Evolutionary conservation across 2,113 vertebrate species (phyloP), one percentile per base, ranked within the genome.

Genomic region (Fulica atra): DNA sequence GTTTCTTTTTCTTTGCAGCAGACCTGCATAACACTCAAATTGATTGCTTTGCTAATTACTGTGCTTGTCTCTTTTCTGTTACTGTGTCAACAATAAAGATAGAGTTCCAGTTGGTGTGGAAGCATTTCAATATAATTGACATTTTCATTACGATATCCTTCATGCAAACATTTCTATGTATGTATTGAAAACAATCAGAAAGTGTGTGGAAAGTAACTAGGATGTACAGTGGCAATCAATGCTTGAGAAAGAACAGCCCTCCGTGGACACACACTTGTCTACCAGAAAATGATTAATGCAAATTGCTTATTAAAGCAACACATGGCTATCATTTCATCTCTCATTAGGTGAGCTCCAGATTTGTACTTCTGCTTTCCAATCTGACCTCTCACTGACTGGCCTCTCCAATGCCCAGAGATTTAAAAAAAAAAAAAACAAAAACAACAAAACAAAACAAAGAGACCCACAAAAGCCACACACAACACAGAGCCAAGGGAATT

Each of bases 21-120:
- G 66, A 95, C 74, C 57, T 92, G 24, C 74, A 50, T 70, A 71
- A 51, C 8, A 15, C 50, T 38, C 40, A 46, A 88, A 95, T 89
- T 10, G 3, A 95, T 85, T 88, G 44, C 31, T 95, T 85, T 76
- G 85, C 85, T 96, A 94, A 97, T 96, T 93, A 91, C 83, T n/a
- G 53, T 40, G 38, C 50, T 89, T 76, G 18, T 38, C 46, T 93
- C 36, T 92, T 77, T 93, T 93, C 69, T 93, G 24, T 94, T 93
- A 63, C 69, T 42, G 35, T 65, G 74, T 89, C 92, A 88, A 56
- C 94, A 95, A 64, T 23, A 86, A 89, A 80, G 70, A 83, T 40
- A 88, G 78, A 63, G 83, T n/a, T n/a, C n/a, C n/a, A n/a, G n/a
- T 51, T 89, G 61, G 64, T 79, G 60, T 61, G 44, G 86, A 94